Evolutionary conservation across 2,888 invertebrate genomes (phyloP), one percentile per base, ranked within the genome.

Genomic region (Saturnia pavonia): DNA sequence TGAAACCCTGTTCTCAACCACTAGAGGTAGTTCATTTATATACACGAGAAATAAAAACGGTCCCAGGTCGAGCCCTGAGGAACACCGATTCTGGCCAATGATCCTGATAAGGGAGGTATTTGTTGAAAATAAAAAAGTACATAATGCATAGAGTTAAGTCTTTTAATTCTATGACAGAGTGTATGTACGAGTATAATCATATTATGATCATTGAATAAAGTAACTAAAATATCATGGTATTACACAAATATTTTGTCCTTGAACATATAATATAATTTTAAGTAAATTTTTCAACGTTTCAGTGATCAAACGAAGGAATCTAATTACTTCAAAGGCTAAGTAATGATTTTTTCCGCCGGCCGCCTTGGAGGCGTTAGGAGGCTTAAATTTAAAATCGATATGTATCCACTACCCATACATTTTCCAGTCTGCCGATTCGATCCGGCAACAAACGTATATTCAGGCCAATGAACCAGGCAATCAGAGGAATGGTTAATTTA

Each of bases 321-420:
- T 60, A 45, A 34, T 51, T 34, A 27, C 6, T 25, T 51, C 42
- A 51, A 43, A 51, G 66, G 40, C 48, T 65, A 48, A n/a, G 45
- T 65, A 51, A 69, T 25, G 51, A 48, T 48, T 34, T 51, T 48
- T 66, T 16, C 51, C 48, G 34, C 8, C 48, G n/a, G 51, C n/a
- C 74, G 65, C 69, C 43, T 67, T 45, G 71, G 60, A 67, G 69
- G 67, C 67, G 73, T 76, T 73, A 40, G 75, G 74, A 75, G 34
- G 78, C 79, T 76, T 76, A 82, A 88, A 88, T 87, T 86, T 85
- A 88, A 88, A 90, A 90, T 90, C 88, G 79, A 89, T 89, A 86
- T 77, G 81, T 82, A 82, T 80, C 80, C 80, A 80, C 78, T 81
- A 82, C 75, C 81, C 79, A 82, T 80, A 82, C 82, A 80, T 85